Conservation (phyloP, 2,888 invertebrate species). For the Orthosia incerta region DNA sequence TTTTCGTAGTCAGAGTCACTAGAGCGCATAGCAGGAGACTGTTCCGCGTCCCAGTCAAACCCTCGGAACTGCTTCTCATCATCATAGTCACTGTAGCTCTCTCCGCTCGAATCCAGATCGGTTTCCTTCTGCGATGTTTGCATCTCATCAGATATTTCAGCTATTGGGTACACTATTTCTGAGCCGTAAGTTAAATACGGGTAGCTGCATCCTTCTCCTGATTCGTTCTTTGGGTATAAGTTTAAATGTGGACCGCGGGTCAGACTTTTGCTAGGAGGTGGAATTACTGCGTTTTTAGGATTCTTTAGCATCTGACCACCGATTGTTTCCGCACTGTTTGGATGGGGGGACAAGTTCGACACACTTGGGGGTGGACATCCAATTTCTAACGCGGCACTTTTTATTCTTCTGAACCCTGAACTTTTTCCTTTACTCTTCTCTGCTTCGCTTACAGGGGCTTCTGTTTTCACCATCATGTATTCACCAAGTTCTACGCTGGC, state of each 20-base stretch:
- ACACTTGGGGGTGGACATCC: slow-evolving; percentile 93
- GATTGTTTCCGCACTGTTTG: slow-evolving; percentile 95
- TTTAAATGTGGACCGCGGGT: slow-evolving; percentile 94
- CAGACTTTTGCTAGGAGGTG: slow-evolving; percentile 93
- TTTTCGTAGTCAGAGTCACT: slow-evolving; percentile 93
- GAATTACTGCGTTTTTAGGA: slow-evolving; percentile 92
- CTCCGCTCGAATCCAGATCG: slow-evolving; percentile 91
- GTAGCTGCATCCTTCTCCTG: slow-evolving; percentile 94
- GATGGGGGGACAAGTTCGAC: slow-evolving; percentile 94
- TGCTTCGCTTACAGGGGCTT: slow-evolving; percentile 86
- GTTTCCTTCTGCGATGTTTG: slow-evolving; percentile 93
- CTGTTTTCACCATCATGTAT: slow-evolving; percentile 89
- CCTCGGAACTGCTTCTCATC: slow-evolving; percentile 91
- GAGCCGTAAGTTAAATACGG: slow-evolving; percentile 93
- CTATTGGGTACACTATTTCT: slow-evolving; percentile 95
- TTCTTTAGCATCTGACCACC: slow-evolving; percentile 93
- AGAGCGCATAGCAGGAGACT: slow-evolving; percentile 84
- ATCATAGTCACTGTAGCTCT: slow-evolving; percentile 92
- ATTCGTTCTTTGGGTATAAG: slow-evolving; percentile 92
- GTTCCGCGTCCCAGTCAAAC: slow-evolving; percentile 89
- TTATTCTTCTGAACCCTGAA: slow-evolving; percentile 92
- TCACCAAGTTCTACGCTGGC: slow-evolving; percentile 89
- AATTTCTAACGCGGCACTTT: slow-evolving; percentile 93
- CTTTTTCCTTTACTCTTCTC: slow-evolving; percentile 90
- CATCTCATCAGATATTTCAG: slow-evolving; percentile 96